These are phyloP conservation scores for Channallabes apus DNA, from an alignment of 2,797 vertebrate species.

Conservation along the genomic window DNA sequence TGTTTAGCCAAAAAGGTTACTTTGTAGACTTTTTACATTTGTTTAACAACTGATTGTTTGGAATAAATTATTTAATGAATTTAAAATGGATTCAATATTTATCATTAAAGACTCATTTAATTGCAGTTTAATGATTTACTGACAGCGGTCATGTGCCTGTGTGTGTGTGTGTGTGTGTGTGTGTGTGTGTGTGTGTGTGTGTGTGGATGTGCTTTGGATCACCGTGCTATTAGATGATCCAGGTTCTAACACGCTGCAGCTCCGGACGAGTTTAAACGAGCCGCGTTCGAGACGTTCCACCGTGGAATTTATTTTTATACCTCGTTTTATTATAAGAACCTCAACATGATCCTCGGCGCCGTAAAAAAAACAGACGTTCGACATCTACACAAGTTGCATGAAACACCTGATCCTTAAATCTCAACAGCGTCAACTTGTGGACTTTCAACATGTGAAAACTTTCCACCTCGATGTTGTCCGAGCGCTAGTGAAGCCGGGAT, in stretches of 20 bases:
- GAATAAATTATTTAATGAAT: background rate
- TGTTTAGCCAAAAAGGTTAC: background rate
- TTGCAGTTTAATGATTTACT: background rate
- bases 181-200: background rate
- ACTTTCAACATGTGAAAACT: too few species aligned
- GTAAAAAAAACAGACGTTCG: too few species aligned
- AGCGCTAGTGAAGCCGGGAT: too few species aligned
- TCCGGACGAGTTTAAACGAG: background rate
- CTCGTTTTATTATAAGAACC: too few species aligned
- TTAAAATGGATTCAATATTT: background rate
- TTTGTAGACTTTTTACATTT: too few species aligned
- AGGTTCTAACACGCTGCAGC: background rate
- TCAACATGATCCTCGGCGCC: background rate
- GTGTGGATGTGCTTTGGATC: background rate
- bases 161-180: background rate
- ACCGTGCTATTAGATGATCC: background rate
- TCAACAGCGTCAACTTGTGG: too few species aligned
- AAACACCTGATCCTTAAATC: too few species aligned
- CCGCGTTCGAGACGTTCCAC: accelerated
- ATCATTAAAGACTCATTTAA: background rate
- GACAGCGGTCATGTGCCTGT: background rate
- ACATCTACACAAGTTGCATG: too few species aligned
- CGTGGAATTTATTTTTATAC: background rate
- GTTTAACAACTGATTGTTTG: too few species aligned
- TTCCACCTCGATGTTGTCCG: too few species aligned